phyloP scores from a whole-genome alignment of 2,888 invertebrate genomes.

The Mimachlamys varia region DNA sequence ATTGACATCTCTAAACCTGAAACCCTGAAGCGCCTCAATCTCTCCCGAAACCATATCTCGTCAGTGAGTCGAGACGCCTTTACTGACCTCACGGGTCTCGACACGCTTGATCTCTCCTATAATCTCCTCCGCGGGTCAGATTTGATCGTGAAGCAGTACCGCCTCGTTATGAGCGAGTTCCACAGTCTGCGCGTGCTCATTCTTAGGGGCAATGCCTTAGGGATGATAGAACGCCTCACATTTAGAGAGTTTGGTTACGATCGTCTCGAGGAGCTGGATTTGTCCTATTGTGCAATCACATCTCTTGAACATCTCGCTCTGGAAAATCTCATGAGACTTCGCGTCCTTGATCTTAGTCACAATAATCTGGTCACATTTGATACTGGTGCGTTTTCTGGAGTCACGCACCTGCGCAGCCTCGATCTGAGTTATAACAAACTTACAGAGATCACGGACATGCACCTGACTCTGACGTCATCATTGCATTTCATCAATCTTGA shows the following conservation, averaged over 20 bases:
- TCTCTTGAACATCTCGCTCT: constrained; percentile 42
- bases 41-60: constrained; percentile 45
- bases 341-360: constrained; percentile 40
- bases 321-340: constrained; percentile 44
- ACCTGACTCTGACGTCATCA: constrained; percentile 27
- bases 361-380: constrained; percentile 41
- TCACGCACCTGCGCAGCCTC: constrained; percentile 44
- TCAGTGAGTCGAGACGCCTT: constrained; percentile 42
- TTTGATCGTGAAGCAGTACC: constrained; percentile 36
- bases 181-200: constrained; percentile 38
- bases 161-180: constrained; percentile 47
- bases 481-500: constrained; percentile 43
- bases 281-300: constrained; percentile 44
- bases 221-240: constrained; percentile 42
- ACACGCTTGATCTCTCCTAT: constrained; percentile 48
- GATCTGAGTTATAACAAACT: constrained; percentile 47
- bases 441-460: constrained; percentile 33
- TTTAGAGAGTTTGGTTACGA: constrained; percentile 46
- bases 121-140: constrained; percentile 46
- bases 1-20: not conserved
- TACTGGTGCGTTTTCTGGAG: constrained; percentile 36
- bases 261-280: constrained; percentile 45
- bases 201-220: constrained; percentile 48
- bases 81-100: constrained; percentile 38
- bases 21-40: not conserved